Base-by-base conservation (phyloP, 2,113 vertebrate species). In the Coryphaenoides rupestris region DNA sequence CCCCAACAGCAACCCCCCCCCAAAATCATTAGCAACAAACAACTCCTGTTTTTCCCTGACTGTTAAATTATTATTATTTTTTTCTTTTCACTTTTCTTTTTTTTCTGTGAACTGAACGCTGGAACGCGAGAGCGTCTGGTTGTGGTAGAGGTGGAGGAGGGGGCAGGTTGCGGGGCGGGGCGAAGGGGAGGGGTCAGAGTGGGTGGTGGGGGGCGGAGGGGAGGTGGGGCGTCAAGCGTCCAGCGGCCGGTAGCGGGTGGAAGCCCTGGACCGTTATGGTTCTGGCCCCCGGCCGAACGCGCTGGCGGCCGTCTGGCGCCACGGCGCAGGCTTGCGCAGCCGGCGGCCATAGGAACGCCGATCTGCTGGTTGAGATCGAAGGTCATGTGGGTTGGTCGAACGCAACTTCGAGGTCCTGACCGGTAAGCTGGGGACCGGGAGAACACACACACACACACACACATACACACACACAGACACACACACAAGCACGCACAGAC, bases 181-280 rank as follows among this genome's bases (percentile, higher is more conserved):
- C 6, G 28, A 33, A 10, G 28, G 28, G 28, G 28, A 5, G 28
- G 28, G 28, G 28, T 33, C 28, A 33, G 63, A 15, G 57, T 64
- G 19, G 26, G 33, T 12, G 28, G 28, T 5, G 5, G 3, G 33
- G 33, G 33, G 33, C 6, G 28, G 10, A 10, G 28, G 28, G 28
- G 28, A 5, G 28, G 28, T 5, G 28, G 19, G 26, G 56, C 54
- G 60, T 50, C 56, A 53, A 21, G 63, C 19, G 85, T 92, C n/a
- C 95, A 98, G 92, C 97, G 97, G 84, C 97, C n/a, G 88, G 88
- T 99, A 99, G 5, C n/a, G 97, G 97, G 66, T 99, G 97, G 89
- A 99, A 99, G 84, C 96, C 94, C 91, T 98, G 95, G 84, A 98
- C n/a, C 95, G 7, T 99, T 99, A 86, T 98, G 96, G 92, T 98